Percentiles rank a stretch among this genome's conserved stretches.
Evolutionary conservation across 2,113 vertebrate species (phyloP).

Genomic region (Plotosus lineatus): DNA sequence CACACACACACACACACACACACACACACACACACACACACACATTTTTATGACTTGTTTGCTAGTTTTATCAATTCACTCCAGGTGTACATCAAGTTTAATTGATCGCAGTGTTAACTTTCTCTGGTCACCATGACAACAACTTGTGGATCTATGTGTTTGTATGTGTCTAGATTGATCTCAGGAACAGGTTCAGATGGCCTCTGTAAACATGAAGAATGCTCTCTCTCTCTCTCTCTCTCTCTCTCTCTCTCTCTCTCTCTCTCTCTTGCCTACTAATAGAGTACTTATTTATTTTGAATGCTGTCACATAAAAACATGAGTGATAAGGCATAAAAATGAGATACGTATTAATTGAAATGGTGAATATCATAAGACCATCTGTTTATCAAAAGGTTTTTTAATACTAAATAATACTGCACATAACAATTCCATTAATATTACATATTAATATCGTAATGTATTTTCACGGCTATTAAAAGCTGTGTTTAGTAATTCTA

Average conservation of each 20-base stretch:
- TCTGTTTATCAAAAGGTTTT: background rate
- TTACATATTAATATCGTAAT: too few species aligned
- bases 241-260: background rate
- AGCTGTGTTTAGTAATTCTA: background rate
- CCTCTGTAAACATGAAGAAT: constrained; percentile 18
- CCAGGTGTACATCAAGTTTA: constrained; percentile 26
- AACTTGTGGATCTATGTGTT: background rate
- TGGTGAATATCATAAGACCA: background rate
- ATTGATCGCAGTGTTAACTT: constrained; percentile 43
- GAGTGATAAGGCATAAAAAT: background rate
- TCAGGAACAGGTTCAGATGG: constrained; percentile 8
- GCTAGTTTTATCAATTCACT: constrained; percentile 34
- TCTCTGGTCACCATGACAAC: constrained; percentile 41
- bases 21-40: background rate
- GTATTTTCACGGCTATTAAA: background rate
- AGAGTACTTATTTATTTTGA: background rate
- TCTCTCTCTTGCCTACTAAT: background rate
- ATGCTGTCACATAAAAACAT: background rate
- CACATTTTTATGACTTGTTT: background rate
- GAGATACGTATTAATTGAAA: background rate
- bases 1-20: constrained; percentile 13
- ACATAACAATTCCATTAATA: too few species aligned
- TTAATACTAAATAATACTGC: background rate
- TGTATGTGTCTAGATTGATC: constrained; percentile 25
- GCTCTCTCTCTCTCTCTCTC: background rate